These are phyloP conservation scores for Apamea monoglypha DNA, from an alignment of 2,888 invertebrate species.

Conservation along the genomic window DNA sequence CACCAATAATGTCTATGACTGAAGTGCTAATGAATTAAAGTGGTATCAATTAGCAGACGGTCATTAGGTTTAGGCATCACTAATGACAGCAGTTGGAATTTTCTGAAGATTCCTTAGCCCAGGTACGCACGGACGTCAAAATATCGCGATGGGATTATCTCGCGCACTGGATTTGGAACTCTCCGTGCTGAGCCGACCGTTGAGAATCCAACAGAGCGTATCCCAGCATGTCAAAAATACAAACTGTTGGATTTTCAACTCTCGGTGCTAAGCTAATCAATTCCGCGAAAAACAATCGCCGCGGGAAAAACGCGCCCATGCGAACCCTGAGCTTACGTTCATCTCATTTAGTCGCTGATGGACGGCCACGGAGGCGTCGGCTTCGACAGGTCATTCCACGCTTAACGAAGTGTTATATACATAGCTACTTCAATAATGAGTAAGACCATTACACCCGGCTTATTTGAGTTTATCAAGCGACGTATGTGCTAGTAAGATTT, in stretches of 20 bases:
- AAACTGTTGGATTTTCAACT: neutral
- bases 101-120: conserved; percentile 67
- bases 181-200: neutral
- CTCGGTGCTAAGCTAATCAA: neutral
- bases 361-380: conserved; percentile 50
- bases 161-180: neutral
- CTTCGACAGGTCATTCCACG: conserved; percentile 57
- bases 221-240: too few species aligned
- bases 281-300: neutral
- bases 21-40: conserved; percentile 75
- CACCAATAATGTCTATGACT: conserved; percentile 12
- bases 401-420: conserved; percentile 49
- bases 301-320: neutral
- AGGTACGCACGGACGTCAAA: neutral
- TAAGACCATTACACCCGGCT: conserved; percentile 42
- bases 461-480: conserved; percentile 38
- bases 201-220: neutral
- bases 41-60: conserved; percentile 75
- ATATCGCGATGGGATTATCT: neutral
- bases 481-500: neutral
- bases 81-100: conserved; percentile 81
- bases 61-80: conserved; percentile 75
- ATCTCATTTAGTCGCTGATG: conserved; percentile 68
- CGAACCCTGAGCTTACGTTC: conserved; percentile 51
- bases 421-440: conserved; percentile 47